Evolutionary conservation across 2,888 invertebrate genomes (phyloP).

Genomic region (Pyrrhosoma nymphula): DNA sequence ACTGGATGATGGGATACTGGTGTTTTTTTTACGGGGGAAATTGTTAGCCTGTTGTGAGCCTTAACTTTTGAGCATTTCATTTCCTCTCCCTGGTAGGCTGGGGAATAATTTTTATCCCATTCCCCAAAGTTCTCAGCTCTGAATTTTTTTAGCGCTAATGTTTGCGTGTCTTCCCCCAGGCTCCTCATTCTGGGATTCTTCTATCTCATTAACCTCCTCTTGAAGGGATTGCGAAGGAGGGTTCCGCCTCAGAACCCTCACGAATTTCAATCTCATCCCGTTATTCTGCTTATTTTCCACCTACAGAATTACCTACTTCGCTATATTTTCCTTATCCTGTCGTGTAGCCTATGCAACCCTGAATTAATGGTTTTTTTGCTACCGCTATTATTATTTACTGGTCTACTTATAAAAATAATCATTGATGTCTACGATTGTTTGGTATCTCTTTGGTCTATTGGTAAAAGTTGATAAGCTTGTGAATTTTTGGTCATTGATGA

Average conservation of each 20-base stretch:
- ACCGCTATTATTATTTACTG: too few relatives aligned
- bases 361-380: too few relatives aligned
- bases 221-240: background rate
- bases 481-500: too few relatives aligned
- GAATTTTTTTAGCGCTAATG: background rate
- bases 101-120: constrained; percentile 6
- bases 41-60: background rate
- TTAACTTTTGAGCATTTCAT: background rate
- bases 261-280: background rate
- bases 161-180: background rate
- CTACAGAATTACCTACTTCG: too few relatives aligned
- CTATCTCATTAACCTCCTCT: background rate
- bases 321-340: too few relatives aligned
- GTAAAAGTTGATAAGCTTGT: too few relatives aligned
- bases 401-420: too few relatives aligned
- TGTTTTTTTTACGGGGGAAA: background rate
- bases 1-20: too few relatives aligned
- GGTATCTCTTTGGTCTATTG: too few relatives aligned
- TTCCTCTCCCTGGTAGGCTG: background rate
- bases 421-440: too few relatives aligned
- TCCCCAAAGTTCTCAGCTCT: background rate
- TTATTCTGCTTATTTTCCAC: background rate
- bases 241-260: background rate
- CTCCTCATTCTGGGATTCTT: background rate
- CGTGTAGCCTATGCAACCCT: too few relatives aligned